Percentiles rank a stretch among this genome's conserved stretches.
Conservation (phyloP, 2,797 vertebrate species). For the Gymnothorax reevesii region DNA sequence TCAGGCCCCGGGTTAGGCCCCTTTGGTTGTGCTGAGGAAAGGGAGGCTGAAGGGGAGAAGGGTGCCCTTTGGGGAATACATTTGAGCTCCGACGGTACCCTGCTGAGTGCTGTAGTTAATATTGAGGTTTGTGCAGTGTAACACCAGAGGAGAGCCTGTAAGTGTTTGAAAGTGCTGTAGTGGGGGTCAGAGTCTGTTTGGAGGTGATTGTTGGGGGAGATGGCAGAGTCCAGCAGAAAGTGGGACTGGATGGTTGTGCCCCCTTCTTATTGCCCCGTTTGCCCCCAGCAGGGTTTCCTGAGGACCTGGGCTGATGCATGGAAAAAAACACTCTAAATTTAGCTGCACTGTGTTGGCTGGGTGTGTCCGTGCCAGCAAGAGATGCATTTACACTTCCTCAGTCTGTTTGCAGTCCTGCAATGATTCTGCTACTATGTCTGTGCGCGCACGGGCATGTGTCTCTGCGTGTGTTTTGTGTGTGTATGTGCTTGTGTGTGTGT, state of each 20-base stretch:
- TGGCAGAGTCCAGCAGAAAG: background rate
- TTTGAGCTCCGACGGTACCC: no score
- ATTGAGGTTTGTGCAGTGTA: background rate
- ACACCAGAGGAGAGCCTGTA: background rate
- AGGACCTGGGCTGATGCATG: slow-evolving; percentile 41
- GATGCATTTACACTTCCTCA: slow-evolving; percentile 70
- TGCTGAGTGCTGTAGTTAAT: background rate
- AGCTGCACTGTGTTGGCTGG: slow-evolving; percentile 66
- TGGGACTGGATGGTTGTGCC: no score
- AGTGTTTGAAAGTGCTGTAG: background rate
- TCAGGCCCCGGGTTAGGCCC: no score
- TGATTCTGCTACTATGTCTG: slow-evolving; percentile 18
- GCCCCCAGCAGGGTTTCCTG: background rate
- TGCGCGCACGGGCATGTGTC: background rate
- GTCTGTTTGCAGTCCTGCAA: background rate
- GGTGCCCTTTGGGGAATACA: no score
- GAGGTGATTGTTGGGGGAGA: background rate
- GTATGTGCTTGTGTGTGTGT: slow-evolving; percentile 52
- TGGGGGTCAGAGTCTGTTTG: background rate
- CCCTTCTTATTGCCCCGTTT: background rate
- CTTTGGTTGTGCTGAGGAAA: no score
- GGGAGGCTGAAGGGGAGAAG: no score
- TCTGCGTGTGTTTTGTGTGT: slow-evolving; percentile 26
- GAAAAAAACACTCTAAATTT: slow-evolving; percentile 76
- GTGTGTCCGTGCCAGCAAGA: slow-evolving; percentile 63